Base-by-base conservation (phyloP, 2,113 vertebrate species). In the Nothoprocta perdicaria region DNA sequence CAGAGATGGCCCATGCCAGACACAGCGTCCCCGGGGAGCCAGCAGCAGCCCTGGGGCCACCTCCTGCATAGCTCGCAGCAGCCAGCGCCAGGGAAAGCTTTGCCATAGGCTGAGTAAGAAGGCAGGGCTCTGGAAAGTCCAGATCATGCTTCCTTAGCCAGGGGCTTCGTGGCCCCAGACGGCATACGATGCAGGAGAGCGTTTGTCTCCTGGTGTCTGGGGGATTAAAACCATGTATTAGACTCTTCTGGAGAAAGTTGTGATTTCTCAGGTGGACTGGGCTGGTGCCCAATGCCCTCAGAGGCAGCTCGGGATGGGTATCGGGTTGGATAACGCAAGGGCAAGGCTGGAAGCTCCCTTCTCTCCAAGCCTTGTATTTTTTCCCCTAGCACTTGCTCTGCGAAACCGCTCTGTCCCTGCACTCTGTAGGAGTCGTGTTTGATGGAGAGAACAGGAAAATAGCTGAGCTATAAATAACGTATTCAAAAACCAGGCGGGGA, bases 391-490 rank as follows among this genome's bases (percentile, higher is more conserved):
- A 31, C 38, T 73, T 8, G 22, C 22, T 1, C 1, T 7, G 2
- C 74, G 69, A 86, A 88, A 79, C 0, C 1, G 45, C 58, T 76
- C 75, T 48, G 24, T 19, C 35, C 38, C 33, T 14, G 58, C 41
- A 6, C 72, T 53, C 77, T 53, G 50, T 57, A 60, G 84, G 62
- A 71, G 45, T 58, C 77, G 67, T 4, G 0, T 80, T 92, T 84
- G 67, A 53, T 41, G 62, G 58, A 81, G 92, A 86, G 80, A 90
- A 41, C 50, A 92, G 86, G 50, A 71, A 89, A 84, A 90, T 55
- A 73, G 72, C 80, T 33, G 66, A 84, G 60, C 84, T 95, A 92
- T 92, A 96, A 95, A 95, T 93, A 94, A 69, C 67, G 5, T 27
- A 11, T 86, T 89, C 55, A 87, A 78, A 52, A 92, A 50, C 78